phyloP scores from a whole-genome alignment of 2,888 invertebrate species.

The Crocallis elinguaria region DNA sequence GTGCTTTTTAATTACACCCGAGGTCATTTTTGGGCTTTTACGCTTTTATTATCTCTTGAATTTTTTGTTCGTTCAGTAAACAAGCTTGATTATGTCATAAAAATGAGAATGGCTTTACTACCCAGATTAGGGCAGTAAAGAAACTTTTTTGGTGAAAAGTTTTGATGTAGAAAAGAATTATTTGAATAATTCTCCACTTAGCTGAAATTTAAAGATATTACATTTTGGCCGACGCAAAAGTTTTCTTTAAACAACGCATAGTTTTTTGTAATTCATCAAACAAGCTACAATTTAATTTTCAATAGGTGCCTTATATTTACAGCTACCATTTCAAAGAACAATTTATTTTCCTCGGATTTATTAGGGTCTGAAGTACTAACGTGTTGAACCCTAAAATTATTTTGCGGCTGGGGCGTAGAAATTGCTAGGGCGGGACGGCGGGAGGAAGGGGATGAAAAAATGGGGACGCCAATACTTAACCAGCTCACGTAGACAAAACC shows the following conservation, averaged over 20 bases:
- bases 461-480: constrained; percentile 38
- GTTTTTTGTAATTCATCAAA: too few species aligned
- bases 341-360: constrained; percentile 33
- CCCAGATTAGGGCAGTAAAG: background rate
- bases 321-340: constrained; percentile 17
- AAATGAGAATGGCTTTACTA: background rate
- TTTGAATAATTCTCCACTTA: constrained; percentile 6
- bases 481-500: constrained; percentile 50
- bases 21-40: background rate
- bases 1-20: background rate
- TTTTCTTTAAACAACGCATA: too few species aligned
- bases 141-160: background rate
- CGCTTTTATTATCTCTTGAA: background rate
- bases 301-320: background rate
- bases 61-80: background rate
- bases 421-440: constrained; percentile 26
- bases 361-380: constrained; percentile 33
- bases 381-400: constrained; percentile 40
- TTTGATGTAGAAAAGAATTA: background rate
- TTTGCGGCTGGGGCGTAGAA: constrained; percentile 34
- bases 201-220: constrained; percentile 5
- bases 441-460: constrained; percentile 11
- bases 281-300: constrained; percentile 3
- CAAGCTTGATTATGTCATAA: background rate
- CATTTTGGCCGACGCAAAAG: background rate